Evolutionary conservation across 2,797 vertebrate species (phyloP).

Genomic region (Micromesistius poutassou): DNA sequence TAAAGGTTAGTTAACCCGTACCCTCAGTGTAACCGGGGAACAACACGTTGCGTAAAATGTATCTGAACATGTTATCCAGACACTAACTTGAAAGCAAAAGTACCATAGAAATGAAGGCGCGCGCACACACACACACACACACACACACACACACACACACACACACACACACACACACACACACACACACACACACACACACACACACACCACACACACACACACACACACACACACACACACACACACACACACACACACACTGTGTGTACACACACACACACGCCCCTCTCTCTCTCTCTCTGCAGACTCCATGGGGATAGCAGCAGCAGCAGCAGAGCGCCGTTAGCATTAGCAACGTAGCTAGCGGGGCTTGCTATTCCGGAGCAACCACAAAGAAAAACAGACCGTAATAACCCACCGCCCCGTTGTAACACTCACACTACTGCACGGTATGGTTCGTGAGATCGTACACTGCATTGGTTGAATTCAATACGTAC

Average conservation of each 20-base stretch:
- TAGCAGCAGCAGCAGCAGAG: no score
- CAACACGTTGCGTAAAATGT: no score
- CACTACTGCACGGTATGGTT: neutral
- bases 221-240: neutral
- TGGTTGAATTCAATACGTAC: constrained; percentile 42
- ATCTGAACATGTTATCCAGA: no score
- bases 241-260: constrained; percentile 19
- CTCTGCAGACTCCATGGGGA: constrained; percentile 32
- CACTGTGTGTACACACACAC: constrained; percentile 6
- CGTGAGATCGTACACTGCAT: neutral
- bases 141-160: no score
- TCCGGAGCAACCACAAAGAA: constrained; percentile 20
- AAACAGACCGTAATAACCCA: constrained; percentile 1
- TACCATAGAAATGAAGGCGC: no score
- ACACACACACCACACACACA: constrained; percentile 12
- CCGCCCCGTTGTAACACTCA: neutral
- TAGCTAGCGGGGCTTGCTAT: constrained; percentile 32
- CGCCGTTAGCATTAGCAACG: neutral
- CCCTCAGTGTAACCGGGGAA: no score
- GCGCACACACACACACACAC: no score
- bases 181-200: neutral
- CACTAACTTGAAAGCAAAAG: no score
- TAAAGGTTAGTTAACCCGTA: no score
- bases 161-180: constrained; percentile 7
- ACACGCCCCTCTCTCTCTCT: neutral